phyloP scores from a whole-genome alignment of 2,113 vertebrate genomes.

The Harpagus bidentatus region DNA sequence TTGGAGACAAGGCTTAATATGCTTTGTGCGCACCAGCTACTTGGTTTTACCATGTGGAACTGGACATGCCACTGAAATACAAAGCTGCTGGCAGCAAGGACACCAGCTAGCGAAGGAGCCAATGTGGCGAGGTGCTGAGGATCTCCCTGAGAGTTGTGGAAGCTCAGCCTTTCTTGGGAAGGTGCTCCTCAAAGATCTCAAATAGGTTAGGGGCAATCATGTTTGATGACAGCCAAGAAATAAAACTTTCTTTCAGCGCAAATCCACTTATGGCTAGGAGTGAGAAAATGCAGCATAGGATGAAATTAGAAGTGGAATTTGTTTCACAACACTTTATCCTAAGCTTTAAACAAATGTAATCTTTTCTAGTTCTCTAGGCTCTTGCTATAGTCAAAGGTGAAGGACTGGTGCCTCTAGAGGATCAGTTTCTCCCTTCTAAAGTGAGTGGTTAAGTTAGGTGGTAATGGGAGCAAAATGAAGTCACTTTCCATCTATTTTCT shows the following conservation, averaged over 20 bases:
- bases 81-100: neutral
- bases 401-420: neutral
- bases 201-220: accelerated
- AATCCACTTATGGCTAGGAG: neutral
- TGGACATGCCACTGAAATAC: neutral
- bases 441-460: neutral
- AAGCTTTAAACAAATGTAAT: neutral
- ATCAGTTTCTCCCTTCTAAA: neutral
- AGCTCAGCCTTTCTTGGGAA: neutral
- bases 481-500: neutral
- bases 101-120: accelerated
- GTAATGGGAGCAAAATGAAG: neutral
- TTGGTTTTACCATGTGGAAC: neutral
- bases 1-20: neutral
- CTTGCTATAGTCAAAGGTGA: neutral
- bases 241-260: neutral
- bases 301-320: neutral
- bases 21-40: neutral
- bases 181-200: neutral
- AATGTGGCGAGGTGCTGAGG: neutral
- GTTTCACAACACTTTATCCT: neutral
- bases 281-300: neutral
- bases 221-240: neutral
- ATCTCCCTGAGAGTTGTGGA: neutral
- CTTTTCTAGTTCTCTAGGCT: neutral